Evolutionary conservation across 2,113 vertebrate genomes (phyloP), one percentile per base, ranked within the genome.

Genomic region (Lucifuga dentata): DNA sequence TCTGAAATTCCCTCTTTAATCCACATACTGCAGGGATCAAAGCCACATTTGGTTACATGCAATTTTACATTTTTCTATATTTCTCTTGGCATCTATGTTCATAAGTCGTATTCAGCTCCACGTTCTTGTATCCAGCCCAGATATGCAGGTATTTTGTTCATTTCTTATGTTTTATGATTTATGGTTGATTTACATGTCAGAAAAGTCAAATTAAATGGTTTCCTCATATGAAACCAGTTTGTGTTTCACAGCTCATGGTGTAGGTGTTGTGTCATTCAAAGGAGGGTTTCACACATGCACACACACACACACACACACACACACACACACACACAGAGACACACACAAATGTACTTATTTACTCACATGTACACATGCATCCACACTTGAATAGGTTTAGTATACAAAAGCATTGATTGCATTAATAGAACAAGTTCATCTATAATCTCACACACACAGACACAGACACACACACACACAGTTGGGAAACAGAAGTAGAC

Each of bases 241-340:
- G 46, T 29, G 46, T 29, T 38, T 40, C n/a, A 26, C 26, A 38
- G 29, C 23, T 35, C 12, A 43, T 68, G 15, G 11, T 17, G 20
- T 36, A 50, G 76, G 69, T 33, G 63, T 13, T 76, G 51, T 73
- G 33, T 43, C 40, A 70, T 56, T 68, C 11, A 61, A 56, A 35
- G 7, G 26, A 7, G n/a, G n/a, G n/a, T n/a, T n/a, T n/a, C n/a
- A n/a, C n/a, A n/a, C n/a, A n/a, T n/a, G n/a, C 26, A 6, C 11
- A 19, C 12, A 46, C 26, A 51, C 19, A 61, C 32, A 45, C 19
- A 44, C n/a, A 23, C 9, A 48, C 29, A 46, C 59, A 33, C 43
- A 49, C n/a, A 7, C 16, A 43, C 40, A 43, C 40, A 43, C 40
- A 43, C 16, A 43, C 40, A 43, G 15, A 43, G 6, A 17, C 15